phyloP scores from a whole-genome alignment of 1,140 invertebrate genomes.

The Steinernema feltiae region DNA sequence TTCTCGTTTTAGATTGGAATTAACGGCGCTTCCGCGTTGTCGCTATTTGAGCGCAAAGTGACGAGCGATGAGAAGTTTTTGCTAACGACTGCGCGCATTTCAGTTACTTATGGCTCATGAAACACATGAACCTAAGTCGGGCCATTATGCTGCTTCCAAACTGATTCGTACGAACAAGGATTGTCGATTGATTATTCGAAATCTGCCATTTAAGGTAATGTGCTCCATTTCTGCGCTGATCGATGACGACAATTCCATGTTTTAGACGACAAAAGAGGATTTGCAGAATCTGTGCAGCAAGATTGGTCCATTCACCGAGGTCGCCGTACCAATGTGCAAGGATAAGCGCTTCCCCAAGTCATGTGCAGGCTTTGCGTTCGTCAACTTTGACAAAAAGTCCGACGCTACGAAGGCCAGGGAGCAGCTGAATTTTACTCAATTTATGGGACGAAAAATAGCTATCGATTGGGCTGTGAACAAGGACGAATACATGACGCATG shows the following conservation, averaged over 20 bases:
- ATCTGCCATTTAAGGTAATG: constrained; percentile 39
- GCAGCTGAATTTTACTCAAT: constrained; percentile 40
- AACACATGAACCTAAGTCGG: too few species aligned
- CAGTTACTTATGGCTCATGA: too few species aligned
- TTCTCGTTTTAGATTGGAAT: too few species aligned
- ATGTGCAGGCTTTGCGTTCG: constrained; percentile 46
- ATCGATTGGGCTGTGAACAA: constrained; percentile 46
- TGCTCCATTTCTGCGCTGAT: not conserved
- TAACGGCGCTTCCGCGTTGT: too few species aligned
- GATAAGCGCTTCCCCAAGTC: constrained; percentile 43
- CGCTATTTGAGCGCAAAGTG: too few species aligned
- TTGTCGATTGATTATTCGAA: constrained; percentile 40
- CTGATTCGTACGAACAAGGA: not conserved
- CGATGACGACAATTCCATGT: too few species aligned
- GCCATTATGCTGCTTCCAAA: too few species aligned
- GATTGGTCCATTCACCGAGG: constrained; percentile 33
- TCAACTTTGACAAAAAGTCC: constrained; percentile 33
- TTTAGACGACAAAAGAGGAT: constrained; percentile 47
- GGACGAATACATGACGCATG: constrained; percentile 32
- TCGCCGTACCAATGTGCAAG: constrained; percentile 40
- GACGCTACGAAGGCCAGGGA: constrained; percentile 34
- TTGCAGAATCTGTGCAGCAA: constrained; percentile 22
- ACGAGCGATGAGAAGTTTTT: too few species aligned
- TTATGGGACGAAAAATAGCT: constrained; percentile 44
- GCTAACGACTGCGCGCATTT: too few species aligned